Evolutionary conservation across 2,113 vertebrate genomes (phyloP).

Genomic region (Alligator mississippiensis): DNA sequence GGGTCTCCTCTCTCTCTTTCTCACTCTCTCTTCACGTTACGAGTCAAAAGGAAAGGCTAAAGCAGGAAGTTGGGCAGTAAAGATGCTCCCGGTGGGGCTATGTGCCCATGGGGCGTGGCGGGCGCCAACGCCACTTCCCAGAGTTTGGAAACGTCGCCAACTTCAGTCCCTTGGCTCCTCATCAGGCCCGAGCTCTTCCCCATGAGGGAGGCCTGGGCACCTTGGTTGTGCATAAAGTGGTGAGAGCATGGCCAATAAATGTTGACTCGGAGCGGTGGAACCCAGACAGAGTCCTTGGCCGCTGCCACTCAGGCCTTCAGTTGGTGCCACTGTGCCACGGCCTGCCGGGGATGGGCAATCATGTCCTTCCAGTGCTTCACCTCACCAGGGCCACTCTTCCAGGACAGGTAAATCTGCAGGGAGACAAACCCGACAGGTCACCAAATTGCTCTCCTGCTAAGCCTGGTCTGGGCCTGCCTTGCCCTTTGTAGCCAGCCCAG

Average conservation of each 20-base stretch:
- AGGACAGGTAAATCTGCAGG: constrained; percentile 96
- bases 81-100: constrained; percentile 28
- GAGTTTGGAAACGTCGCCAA: constrained; percentile 45
- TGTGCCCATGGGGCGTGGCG: background rate
- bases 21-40: background rate
- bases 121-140: constrained; percentile 49
- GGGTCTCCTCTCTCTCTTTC: background rate
- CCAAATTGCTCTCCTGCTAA: background rate
- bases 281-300: constrained; percentile 38
- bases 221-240: constrained; percentile 73
- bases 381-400: constrained; percentile 98
- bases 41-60: constrained; percentile 41
- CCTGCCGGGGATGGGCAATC: constrained; percentile 94
- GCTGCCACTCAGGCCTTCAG: constrained; percentile 94
- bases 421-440: background rate
- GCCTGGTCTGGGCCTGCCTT: background rate
- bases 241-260: constrained; percentile 59
- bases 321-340: constrained; percentile 98
- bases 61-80: constrained; percentile 51
- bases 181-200: constrained; percentile 45
- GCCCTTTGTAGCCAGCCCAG: background rate
- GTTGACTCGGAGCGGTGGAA: constrained; percentile 54
- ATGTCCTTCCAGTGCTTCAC: constrained; percentile 99
- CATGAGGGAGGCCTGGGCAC: constrained; percentile 66
- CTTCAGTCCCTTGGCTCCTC: constrained; percentile 19